Percentiles rank a stretch among this genome's conserved stretches.
Conservation (phyloP, 2,888 invertebrate species). For the Rotaria sp. region DNA sequence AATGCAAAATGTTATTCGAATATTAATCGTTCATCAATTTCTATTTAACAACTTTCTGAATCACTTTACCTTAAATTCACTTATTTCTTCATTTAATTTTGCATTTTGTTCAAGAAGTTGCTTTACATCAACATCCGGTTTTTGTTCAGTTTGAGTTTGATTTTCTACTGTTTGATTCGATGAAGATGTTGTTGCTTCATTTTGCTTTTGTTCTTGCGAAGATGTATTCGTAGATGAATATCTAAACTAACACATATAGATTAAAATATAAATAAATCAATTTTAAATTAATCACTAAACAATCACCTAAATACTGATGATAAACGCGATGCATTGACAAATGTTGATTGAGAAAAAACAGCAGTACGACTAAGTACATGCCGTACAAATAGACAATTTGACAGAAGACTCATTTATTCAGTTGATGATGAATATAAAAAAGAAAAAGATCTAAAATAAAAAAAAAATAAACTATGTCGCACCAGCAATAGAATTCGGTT, state of each 20-base stretch:
- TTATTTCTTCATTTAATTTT: background rate
- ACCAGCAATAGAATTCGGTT: background rate
- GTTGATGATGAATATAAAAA: background rate
- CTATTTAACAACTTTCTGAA: too few species aligned
- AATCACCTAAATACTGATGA: background rate
- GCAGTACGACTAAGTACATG: background rate
- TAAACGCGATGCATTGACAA: background rate
- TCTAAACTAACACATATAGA: background rate
- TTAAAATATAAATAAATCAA: background rate
- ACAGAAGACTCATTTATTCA: background rate
- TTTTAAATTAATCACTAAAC: too few species aligned
- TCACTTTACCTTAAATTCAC: background rate
- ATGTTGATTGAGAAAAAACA: background rate
- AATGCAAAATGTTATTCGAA: too few species aligned
- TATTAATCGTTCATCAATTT: too few species aligned
- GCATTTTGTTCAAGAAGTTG: background rate
- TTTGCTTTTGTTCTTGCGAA: background rate
- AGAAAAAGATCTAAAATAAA: background rate
- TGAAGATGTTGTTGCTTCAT: background rate
- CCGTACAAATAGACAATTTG: background rate
- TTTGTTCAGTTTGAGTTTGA: background rate
- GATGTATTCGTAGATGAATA: background rate
- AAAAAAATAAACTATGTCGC: background rate
- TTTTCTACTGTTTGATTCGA: background rate
- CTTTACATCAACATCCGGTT: background rate